Evolutionary conservation across 2,888 invertebrate species (phyloP), one percentile per base, ranked within the genome.

Genomic region (Autographa gamma): DNA sequence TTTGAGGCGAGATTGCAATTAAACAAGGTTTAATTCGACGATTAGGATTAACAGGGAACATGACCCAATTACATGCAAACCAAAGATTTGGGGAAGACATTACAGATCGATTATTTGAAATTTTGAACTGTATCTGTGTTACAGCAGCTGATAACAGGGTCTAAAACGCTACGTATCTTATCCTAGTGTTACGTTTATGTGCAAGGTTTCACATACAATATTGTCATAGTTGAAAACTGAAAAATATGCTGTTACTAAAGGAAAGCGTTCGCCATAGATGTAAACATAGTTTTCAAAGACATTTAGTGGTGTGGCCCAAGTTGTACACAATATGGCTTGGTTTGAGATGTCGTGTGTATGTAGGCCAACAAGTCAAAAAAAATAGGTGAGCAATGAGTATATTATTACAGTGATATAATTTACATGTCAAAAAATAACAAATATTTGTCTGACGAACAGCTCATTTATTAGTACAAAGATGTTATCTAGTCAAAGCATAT

Each of bases 21-120:
- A 81, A 80, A 81, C 69, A 63, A 72, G 74, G 64, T 81, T 81
- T 83, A 81, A 83, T 76, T 79, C 60, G 68, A 61, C 77, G 77
- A 79, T 82, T 82, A 80, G 80, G 74, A 71, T 77, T 73, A 72
- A 77, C 71, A 66, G 75, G 66, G 63, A 58, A 68, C 67, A 68
- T 66, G 77, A 74, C 71, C 78, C 77, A 83, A 80, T 81, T 81
- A 77, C 70, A 73, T 74, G 74, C 60, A 9, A 76, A 63, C 62
- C 69, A 63, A 75, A 67, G 77, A 67, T 78, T 75, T 66, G 34
- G 68, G 60, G 54, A 63, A 63, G 54, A 56, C 54, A 13, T 56
- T 11, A 56, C 13, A 19, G 19, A 56, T 56, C 25, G 54, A 13
- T 56, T 56, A 48, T 48, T 48, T 48, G 7, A 48, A n/a, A n/a